These are phyloP conservation scores for Chanos chanos DNA, from an alignment of 2,797 vertebrate species.

Conservation along the genomic window DNA sequence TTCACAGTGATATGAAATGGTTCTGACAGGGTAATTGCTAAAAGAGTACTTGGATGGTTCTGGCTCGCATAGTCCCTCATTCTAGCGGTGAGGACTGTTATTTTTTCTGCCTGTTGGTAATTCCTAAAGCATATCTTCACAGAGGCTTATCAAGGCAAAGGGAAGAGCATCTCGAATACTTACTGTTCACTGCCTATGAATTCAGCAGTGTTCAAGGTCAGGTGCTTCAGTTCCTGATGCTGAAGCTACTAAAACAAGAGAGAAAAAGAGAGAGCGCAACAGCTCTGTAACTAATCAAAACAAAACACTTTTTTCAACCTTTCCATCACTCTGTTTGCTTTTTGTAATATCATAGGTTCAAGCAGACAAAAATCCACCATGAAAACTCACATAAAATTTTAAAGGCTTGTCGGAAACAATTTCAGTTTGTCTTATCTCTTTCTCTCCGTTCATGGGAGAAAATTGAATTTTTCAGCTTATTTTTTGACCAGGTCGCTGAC, in stretches of 20 bases:
- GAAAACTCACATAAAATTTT: conserved; percentile 5
- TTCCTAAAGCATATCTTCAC: conserved; percentile 45
- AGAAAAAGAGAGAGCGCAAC: neutral
- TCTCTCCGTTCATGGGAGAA: neutral
- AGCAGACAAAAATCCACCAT: conserved; percentile 2
- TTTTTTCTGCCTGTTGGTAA: conserved; percentile 22
- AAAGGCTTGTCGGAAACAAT: conserved; percentile 12
- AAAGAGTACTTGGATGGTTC: conserved; percentile 28
- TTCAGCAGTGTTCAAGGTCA: conserved; percentile 57
- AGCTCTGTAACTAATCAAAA: neutral
- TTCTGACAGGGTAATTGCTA: conserved; percentile 61
- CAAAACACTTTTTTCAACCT: neutral
- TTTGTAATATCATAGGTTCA: conserved; percentile 12
- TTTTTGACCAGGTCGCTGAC: neutral
- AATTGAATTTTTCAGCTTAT: neutral
- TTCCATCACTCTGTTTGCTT: neutral
- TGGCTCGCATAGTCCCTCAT: conserved; percentile 36
- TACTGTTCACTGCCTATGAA: conserved; percentile 39
- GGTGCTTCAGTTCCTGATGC: too few relatives aligned
- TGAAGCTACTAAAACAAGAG: too few relatives aligned
- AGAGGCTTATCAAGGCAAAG: conserved; percentile 42
- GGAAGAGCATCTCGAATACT: conserved; percentile 33
- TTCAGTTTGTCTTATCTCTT: conserved; percentile 4
- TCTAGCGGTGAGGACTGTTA: conserved; percentile 32
- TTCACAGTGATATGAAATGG: conserved; percentile 59